Percentiles rank a stretch among this genome's conserved stretches.
phyloP scores from a whole-genome alignment of 2,888 invertebrate genomes.

The Caenorhabditis doughertyi region DNA sequence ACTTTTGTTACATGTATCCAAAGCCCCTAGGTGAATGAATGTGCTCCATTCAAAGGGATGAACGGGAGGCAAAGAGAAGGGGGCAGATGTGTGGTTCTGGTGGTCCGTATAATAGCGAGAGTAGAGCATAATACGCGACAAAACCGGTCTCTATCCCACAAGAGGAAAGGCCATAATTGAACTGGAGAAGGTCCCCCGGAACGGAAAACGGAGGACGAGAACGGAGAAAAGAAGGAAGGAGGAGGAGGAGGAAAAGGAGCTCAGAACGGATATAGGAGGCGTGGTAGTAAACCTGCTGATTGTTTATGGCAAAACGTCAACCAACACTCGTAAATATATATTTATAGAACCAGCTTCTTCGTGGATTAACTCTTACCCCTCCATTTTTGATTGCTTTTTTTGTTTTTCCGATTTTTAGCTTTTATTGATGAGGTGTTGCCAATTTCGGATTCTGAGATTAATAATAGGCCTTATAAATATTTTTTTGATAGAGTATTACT shows the following conservation, averaged over 20 bases:
- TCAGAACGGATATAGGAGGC: conserved; percentile 41
- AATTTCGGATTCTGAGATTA: neutral
- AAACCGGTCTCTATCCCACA: conserved; percentile 27
- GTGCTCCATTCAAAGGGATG: conserved; percentile 8
- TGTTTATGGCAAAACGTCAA: conserved; percentile 57
- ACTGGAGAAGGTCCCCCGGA: conserved; percentile 20
- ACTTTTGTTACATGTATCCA: conserved; percentile 51
- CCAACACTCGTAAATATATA: conserved; percentile 31
- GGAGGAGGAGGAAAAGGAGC: conserved; percentile 23
- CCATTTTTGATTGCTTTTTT: conserved; percentile 14
- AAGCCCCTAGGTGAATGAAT: conserved; percentile 30
- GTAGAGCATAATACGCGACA: conserved; percentile 53
- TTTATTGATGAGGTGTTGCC: neutral
- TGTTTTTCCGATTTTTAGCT: neutral
- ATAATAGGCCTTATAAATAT: too few relatives aligned
- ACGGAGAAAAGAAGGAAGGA: conserved; percentile 17
- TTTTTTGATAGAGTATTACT: too few relatives aligned
- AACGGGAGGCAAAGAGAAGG: neutral
- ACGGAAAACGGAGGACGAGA: neutral
- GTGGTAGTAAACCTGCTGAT: conserved; percentile 51
- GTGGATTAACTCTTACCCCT: conserved; percentile 35
- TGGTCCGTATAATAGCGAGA: conserved; percentile 53
- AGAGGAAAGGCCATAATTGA: conserved; percentile 53
- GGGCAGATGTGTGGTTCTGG: conserved; percentile 36
- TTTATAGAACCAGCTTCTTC: conserved; percentile 14